Evolutionary conservation across 2,113 vertebrate genomes (phyloP).

Genomic region (Eptatretus burgeri): DNA sequence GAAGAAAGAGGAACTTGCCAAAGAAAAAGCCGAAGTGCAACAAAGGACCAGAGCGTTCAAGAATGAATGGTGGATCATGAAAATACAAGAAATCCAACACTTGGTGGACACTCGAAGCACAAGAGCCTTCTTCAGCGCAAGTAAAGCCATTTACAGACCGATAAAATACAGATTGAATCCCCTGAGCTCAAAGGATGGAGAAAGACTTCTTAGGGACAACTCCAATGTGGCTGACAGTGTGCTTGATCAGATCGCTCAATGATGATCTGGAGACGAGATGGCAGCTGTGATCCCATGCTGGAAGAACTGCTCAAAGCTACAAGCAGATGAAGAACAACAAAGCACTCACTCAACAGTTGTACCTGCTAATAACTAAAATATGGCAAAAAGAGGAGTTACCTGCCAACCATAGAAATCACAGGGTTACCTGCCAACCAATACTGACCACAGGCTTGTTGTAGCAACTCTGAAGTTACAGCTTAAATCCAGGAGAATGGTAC

Average conservation of each 20-base stretch:
- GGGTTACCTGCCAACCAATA: no score
- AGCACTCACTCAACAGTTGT: neutral
- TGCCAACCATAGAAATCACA: no score
- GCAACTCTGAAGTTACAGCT: no score
- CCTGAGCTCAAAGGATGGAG: neutral
- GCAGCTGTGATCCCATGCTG: no score
- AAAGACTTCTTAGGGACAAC: neutral
- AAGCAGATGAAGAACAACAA: slow-evolving; percentile 1
- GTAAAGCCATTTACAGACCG: neutral
- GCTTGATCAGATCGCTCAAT: neutral
- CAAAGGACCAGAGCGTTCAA: neutral
- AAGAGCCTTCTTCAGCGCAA: neutral
- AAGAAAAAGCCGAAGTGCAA: neutral
- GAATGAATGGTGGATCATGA: neutral
- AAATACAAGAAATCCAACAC: neutral
- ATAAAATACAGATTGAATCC: neutral
- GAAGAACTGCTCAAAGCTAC: no score
- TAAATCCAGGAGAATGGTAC: no score
- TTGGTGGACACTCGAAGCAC: neutral
- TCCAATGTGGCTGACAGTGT: neutral
- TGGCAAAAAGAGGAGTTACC: no score
- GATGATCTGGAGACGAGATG: neutral
- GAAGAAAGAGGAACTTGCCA: neutral
- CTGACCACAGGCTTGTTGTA: no score
- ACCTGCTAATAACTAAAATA: no score